Evolutionary conservation across 2,797 vertebrate genomes (phyloP), one percentile per base, ranked within the genome.

Genomic region (Tarsius wallacei): DNA sequence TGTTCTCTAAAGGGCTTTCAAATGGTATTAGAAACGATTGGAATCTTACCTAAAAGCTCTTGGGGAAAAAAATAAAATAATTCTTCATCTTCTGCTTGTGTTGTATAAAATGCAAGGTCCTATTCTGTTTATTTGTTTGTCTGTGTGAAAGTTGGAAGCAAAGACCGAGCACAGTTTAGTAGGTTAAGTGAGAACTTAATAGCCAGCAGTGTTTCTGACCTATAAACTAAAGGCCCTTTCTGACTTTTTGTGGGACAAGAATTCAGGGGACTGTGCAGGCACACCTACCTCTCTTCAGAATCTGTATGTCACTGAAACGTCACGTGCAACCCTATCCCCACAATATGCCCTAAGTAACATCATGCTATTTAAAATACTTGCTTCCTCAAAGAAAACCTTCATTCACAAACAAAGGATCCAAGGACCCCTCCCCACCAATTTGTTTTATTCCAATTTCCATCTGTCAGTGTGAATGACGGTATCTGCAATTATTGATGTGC

Each of bases 1-100:
- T 98, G 96, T 96, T 98, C 98, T 97, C 98, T 98, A 98, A 98
- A 98, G 98, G 96, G 94, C 94, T 98, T 98, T 99, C 98, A 98
- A 98, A 98, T 98, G 88, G 66, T 89, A 98, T 98, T 98, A 98
- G 97, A 98, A 98, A 98, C 98, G 94, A 98, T 96, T 98, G 95
- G 97, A 98, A 98, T 98, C 98, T 96, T 96, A 98, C 96, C 97
- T 98, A 98, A 99, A 98, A 98, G 97, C 97, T 98, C 98, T 98
- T 97, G 97, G 66, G 97, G 95, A 96, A 97, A 96, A 84, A 83
- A 87, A 90, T 53, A 88, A 93, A 87, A 88, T 66, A 89, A 90
- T n/a, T 90, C 74, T 90, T 93, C 82, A 74, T 96, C 86, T 91
- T 95, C 92, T 93, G 64, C 74, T 84, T 68, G 73, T 33, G 4